Base-by-base conservation (phyloP, 2,888 invertebrate species). In the Drosophila pseudotalamancana region DNA sequence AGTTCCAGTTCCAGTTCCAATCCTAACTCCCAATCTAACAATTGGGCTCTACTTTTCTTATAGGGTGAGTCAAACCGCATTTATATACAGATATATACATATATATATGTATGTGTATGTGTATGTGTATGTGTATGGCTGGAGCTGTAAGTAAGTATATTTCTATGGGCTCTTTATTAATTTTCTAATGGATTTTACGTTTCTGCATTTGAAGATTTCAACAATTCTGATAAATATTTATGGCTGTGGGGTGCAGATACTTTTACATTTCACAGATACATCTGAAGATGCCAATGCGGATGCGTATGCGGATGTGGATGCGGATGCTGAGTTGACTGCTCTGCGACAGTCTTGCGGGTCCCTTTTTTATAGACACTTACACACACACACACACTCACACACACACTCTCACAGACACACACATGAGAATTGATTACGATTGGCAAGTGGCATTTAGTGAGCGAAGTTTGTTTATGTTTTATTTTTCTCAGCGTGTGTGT, bases 141-240 rank as follows among this genome's bases (percentile, higher is more conserved):
- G n/a, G n/a, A 3, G 16, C 50, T 40, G 45, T 35, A 16, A 39
- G 56, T 39, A 39, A 51, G 68, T 65, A 45, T 45, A 21, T 49
- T 56, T 32, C 32, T 25, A 48, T 49, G 40, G 43, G 54, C 54
- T 63, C 51, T 72, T 87, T 90, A 90, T 90, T 90, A 89, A 89
- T 89, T 89, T 90, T 90, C 90, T 89, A 89, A 90, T 90, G 90
- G 89, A 89, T 89, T 82, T 78, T 71, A 88, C 77, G 76, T 80
- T 76, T 73, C 71, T 80, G 81, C 74, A 72, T 62, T 73, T 80
- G 69, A 83, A 77, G 88, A 83, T 83, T 83, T 83, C 74, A 80
- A 83, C 88, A 80, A 76, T 73, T 68, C 48, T 55, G 51, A 87
- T 82, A 83, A 83, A 88, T 86, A 83, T 83, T 83, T 83, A 83